These are phyloP conservation scores for honey bee (Apis mellifera) DNA, from an alignment of 1,140 invertebrate genomes.

Conservation along the genomic window Amel_HAv3.1 CM009938.2:12558501-12559000, in stretches of 20 bases:
- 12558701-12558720: slow-evolving; percentile 35
- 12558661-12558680: slow-evolving; percentile 30
- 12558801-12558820: neutral
- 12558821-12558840: neutral
- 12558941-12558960: slow-evolving; percentile 3
- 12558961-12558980: slow-evolving; percentile 32
- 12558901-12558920: too few relatives aligned
- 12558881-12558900: neutral
- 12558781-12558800: neutral
- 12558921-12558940: neutral
- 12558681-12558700: slow-evolving; percentile 44
- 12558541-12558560: slow-evolving; percentile 15
- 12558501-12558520: slow-evolving; percentile 19
- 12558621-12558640: slow-evolving; percentile 56
- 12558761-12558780: neutral
- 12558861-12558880: neutral
- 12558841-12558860: too few relatives aligned
- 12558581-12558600: slow-evolving; percentile 53
- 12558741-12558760: neutral
- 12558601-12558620: slow-evolving; percentile 51
- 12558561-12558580: neutral
- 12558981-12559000: slow-evolving; percentile 24
- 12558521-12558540: slow-evolving; percentile 30
- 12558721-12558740: neutral
- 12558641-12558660: slow-evolving; percentile 66